These are phyloP conservation scores for Rhopalosiphum maidis DNA, from an alignment of 1,140 invertebrate genomes.

Conservation along the genomic window DNA sequence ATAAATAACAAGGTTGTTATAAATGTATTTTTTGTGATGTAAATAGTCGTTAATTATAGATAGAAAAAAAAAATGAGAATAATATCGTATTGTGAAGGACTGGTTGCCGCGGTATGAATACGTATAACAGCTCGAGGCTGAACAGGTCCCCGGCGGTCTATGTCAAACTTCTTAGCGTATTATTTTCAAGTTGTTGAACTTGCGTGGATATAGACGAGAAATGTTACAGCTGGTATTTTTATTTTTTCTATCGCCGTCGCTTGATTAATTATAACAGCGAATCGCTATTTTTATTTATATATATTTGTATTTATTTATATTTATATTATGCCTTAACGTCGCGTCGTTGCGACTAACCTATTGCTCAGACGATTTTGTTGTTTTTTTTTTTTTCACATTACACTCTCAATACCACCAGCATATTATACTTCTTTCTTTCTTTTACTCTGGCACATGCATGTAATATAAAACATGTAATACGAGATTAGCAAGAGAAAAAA, in stretches of 20 bases:
- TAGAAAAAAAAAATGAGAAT: constrained; percentile 12
- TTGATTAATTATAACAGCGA: not conserved
- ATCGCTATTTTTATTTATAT: not conserved
- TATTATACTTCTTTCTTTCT: not conserved
- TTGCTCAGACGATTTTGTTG: not conserved
- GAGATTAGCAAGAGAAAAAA: not conserved
- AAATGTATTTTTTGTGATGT: constrained; percentile 17
- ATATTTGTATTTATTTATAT: no score
- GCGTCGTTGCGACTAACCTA: not conserved
- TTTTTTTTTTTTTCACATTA: not conserved
- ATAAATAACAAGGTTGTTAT: constrained; percentile 34
- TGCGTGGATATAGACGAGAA: not conserved
- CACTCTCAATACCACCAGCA: not conserved
- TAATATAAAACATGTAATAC: not conserved
- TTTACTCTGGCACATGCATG: not conserved
- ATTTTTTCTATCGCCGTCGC: not conserved
- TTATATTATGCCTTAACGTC: not conserved
- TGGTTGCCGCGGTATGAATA: not conserved
- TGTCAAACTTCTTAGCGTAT: not conserved
- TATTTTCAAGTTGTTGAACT: constrained; percentile 35
- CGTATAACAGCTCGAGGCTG: constrained; percentile 14
- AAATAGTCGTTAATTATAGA: constrained; percentile 31
- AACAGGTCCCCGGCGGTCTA: constrained; percentile 29
- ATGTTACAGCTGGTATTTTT: not conserved
- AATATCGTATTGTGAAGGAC: constrained; percentile 18